Evolutionary conservation across 2,888 invertebrate species (phyloP).

Genomic region (Lycaena phlaeas): DNA sequence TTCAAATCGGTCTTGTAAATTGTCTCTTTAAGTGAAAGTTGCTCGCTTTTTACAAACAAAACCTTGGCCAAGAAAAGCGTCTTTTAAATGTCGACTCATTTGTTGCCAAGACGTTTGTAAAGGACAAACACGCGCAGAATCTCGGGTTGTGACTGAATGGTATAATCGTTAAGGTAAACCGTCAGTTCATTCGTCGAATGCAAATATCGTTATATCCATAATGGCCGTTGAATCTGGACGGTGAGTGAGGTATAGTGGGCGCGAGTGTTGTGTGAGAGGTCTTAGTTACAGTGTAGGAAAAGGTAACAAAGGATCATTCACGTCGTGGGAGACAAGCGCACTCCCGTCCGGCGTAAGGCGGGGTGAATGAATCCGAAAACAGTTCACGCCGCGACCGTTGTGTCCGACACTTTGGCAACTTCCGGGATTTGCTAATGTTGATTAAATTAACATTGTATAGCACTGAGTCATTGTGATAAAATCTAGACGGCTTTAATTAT

Average conservation of each 20-base stretch:
- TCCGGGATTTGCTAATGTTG: constrained; percentile 6
- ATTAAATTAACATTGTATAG: constrained; percentile 6
- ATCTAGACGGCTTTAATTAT: constrained; percentile 3
- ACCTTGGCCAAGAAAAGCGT: constrained; percentile 10
- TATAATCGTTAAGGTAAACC: constrained; percentile 12
- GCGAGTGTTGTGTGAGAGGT: constrained; percentile 52
- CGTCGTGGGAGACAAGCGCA: constrained; percentile 49
- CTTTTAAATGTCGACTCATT: neutral
- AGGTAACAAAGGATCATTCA: constrained; percentile 63
- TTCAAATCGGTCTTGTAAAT: constrained; percentile 40
- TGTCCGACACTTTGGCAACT: constrained; percentile 22
- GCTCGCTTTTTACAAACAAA: constrained; percentile 17
- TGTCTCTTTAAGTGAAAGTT: constrained; percentile 50
- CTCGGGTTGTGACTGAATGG: neutral
- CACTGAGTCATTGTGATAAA: neutral
- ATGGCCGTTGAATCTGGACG: constrained; percentile 36
- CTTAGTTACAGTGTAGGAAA: constrained; percentile 50
- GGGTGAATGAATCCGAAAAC: constrained; percentile 63
- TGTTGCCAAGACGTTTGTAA: neutral
- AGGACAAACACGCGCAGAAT: neutral
- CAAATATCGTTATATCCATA: constrained; percentile 47
- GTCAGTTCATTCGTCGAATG: constrained; percentile 41
- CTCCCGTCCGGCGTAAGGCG: constrained; percentile 51
- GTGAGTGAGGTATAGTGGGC: constrained; percentile 50
- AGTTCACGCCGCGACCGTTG: constrained; percentile 37